Conservation (phyloP, 2,888 invertebrate species). For the Meiosimyza decipiens region DNA sequence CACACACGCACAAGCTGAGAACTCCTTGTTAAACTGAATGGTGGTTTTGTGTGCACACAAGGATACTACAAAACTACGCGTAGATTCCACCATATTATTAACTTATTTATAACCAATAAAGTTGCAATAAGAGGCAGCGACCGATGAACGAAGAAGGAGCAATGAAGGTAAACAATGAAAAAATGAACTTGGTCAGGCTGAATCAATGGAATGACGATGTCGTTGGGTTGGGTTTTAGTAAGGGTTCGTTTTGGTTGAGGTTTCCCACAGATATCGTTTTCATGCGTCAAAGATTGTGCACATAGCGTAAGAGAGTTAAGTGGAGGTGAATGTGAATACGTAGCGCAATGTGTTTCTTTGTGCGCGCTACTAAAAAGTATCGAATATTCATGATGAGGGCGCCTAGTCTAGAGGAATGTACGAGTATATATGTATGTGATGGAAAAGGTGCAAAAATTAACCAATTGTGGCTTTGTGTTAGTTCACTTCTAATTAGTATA, state of each 20-base stretch:
- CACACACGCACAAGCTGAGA: conserved; percentile 24
- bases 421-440: no score
- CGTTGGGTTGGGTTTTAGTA: conserved; percentile 26
- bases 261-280: conserved; percentile 60
- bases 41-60: conserved; percentile 43
- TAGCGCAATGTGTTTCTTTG: conserved; percentile 22
- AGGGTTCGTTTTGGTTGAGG: conserved; percentile 19
- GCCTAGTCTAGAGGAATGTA: conserved; percentile 10
- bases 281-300: conserved; percentile 18
- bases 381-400: conserved; percentile 38
- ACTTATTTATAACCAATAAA: conserved; percentile 64
- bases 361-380: conserved; percentile 44
- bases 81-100: conserved; percentile 58
- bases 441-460: no score
- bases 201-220: neutral
- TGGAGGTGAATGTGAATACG: conserved; percentile 7
- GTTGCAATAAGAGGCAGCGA: conserved; percentile 52
- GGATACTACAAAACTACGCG: conserved; percentile 33
- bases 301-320: neutral
- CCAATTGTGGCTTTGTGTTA: no score
- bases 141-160: conserved; percentile 41
- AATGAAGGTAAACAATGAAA: conserved; percentile 30
- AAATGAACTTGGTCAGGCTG: neutral
- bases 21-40: conserved; percentile 47
- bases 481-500: no score